Evolutionary conservation across 2,888 invertebrate species (phyloP), one percentile per base, ranked within the genome.

Genomic region (Brenthis hecate): DNA sequence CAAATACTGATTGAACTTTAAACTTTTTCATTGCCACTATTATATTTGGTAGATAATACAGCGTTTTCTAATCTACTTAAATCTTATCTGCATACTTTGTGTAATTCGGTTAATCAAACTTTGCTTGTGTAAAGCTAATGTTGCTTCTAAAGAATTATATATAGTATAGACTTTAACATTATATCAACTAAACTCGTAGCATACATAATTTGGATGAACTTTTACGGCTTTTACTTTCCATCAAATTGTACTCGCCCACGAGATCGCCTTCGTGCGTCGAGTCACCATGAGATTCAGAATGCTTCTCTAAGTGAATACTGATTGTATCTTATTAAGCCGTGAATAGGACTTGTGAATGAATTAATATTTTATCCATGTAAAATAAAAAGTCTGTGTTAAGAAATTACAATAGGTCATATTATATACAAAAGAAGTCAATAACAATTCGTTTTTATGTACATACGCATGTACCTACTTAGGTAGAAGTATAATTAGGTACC

Each of bases 191-290:
- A 0, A 13, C 50, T 11, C 6, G 8, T 19, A n/a, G 11, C 2
- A 28, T 48, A 28, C 28, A 28, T 56, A 56, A 67, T 56, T 61
- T 62, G 61, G 28, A 56, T 14, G 36, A 62, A n/a, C 36, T 36
- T 51, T n/a, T 62, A 62, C 61, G 66, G 66, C 61, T 61, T 61
- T 67, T 61, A 67, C 66, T 67, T 67, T 67, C 66, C 50, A 62
- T 67, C 61, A 48, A 66, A 63, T 36, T 36, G 53, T 57, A 47
- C 51, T 60, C 68, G 56, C 67, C 67, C 53, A 68, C 67, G 56
- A 23, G 67, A 48, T 19, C 48, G 47, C 50, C 43, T 23, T 32
- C 8, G 28, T 8, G 36, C 36, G 36, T 13, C 66, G 50, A 50
- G 19, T 47, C 55, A 60, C 50, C 60, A 2, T 60, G 60, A 60